Evolutionary conservation across 2,113 vertebrate species (phyloP).

Genomic region (Pygoscelis adeliae): DNA sequence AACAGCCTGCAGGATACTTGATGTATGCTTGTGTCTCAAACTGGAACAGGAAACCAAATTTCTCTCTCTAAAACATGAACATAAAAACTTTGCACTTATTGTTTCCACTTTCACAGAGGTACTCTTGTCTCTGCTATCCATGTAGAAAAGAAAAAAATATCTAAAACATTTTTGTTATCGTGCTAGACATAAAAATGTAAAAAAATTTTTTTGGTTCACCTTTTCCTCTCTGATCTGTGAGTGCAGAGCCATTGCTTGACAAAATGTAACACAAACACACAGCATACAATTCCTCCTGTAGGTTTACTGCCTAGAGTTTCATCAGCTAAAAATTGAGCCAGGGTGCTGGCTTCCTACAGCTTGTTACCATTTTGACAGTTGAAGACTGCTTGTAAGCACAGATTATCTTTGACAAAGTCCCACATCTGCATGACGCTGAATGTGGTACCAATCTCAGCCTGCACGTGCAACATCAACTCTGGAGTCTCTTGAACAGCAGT

Average conservation of each 20-base stretch:
- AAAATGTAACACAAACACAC: background rate
- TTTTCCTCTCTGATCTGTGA: background rate
- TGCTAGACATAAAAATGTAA: background rate
- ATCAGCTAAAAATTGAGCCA: background rate
- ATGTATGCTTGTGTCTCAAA: constrained; percentile 14
- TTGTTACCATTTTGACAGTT: background rate
- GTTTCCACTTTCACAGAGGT: background rate
- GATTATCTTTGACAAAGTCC: background rate
- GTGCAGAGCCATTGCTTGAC: background rate
- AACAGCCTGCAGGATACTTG: constrained; percentile 49
- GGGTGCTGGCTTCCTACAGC: background rate
- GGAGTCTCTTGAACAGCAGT: background rate
- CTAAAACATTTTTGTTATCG: background rate
- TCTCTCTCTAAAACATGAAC: background rate
- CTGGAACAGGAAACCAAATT: background rate
- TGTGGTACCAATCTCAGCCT: background rate
- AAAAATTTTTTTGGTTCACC: background rate
- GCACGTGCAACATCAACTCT: background rate
- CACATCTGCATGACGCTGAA: background rate
- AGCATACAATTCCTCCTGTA: background rate
- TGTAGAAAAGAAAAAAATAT: background rate
- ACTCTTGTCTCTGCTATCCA: background rate
- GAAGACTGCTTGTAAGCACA: background rate
- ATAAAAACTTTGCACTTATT: background rate
- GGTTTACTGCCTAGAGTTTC: background rate